phyloP scores from a whole-genome alignment of 2,113 vertebrate species.

The Ageneiosus marmoratus region DNA sequence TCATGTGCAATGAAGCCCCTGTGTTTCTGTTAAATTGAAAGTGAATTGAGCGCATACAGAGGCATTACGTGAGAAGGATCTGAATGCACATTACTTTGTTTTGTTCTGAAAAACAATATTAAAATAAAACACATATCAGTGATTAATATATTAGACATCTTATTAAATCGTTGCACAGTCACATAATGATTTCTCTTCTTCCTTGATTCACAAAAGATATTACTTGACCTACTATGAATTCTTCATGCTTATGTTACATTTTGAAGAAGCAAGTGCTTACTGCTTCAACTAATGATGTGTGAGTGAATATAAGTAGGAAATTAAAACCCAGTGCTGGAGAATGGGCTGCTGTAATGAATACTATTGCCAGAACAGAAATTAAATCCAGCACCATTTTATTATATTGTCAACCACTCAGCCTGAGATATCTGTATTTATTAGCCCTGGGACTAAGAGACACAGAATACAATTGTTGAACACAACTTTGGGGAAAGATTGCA shows the following conservation, averaged over 20 bases:
- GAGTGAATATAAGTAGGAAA: constrained; percentile 18
- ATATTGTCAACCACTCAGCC: not conserved
- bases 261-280: not conserved
- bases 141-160: not conserved
- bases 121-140: not conserved
- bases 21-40: no score
- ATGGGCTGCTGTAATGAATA: constrained; percentile 4
- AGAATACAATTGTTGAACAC: not conserved
- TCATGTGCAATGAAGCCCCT: no score
- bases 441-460: not conserved
- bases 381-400: constrained; percentile 29
- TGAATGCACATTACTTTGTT: not conserved
- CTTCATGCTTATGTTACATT: not conserved
- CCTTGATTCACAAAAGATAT: not conserved
- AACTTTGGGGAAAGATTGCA: not conserved
- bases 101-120: not conserved
- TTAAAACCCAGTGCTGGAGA: constrained; percentile 3
- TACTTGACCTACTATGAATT: not conserved
- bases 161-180: not conserved
- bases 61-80: not conserved
- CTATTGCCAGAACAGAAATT: constrained; percentile 17
- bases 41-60: no score
- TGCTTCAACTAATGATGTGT: not conserved
- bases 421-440: not conserved
- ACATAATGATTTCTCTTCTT: not conserved